These are phyloP conservation scores for Hydrophis major DNA, from an alignment of 2,797 vertebrate genomes.

Conservation along the genomic window DNA sequence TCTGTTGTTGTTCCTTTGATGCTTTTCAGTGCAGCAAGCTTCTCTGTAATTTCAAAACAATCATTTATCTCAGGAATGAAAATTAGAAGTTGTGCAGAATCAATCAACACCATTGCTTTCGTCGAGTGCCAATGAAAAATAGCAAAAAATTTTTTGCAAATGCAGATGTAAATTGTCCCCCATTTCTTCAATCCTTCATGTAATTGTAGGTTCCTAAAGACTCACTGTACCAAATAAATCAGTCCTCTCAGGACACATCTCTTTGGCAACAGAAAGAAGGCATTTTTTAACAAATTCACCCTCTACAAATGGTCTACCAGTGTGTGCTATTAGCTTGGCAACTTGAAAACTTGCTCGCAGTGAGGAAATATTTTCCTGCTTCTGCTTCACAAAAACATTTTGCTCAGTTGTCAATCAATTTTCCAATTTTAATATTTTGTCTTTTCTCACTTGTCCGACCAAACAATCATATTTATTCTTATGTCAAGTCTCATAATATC, in stretches of 20 bases:
- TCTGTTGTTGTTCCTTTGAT: constrained; percentile 13
- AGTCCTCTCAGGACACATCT: constrained; percentile 34
- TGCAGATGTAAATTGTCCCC: background rate
- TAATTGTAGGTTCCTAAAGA: constrained; percentile 51
- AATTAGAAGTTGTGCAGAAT: constrained; percentile 2
- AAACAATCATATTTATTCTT: background rate
- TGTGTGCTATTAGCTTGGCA: background rate
- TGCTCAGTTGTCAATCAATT: background rate
- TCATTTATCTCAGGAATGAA: background rate
- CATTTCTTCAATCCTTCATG: constrained; percentile 46
- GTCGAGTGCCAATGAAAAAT: background rate
- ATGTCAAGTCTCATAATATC: background rate
- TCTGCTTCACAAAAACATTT: constrained; percentile 35
- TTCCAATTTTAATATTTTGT: background rate
- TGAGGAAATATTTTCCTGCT: constrained; percentile 31
- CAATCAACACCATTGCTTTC: background rate
- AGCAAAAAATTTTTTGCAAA: background rate
- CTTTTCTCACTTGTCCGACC: background rate
- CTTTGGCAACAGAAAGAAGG: background rate
- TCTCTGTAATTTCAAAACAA: background rate
- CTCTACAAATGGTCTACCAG: background rate
- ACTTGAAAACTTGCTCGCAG: constrained; percentile 23
- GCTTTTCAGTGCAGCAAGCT: background rate
- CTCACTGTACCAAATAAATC: constrained; percentile 37
- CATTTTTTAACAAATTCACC: constrained; percentile 20